Conservation (phyloP, 2,888 invertebrate genomes). For the Ypsolopha sequella region DNA sequence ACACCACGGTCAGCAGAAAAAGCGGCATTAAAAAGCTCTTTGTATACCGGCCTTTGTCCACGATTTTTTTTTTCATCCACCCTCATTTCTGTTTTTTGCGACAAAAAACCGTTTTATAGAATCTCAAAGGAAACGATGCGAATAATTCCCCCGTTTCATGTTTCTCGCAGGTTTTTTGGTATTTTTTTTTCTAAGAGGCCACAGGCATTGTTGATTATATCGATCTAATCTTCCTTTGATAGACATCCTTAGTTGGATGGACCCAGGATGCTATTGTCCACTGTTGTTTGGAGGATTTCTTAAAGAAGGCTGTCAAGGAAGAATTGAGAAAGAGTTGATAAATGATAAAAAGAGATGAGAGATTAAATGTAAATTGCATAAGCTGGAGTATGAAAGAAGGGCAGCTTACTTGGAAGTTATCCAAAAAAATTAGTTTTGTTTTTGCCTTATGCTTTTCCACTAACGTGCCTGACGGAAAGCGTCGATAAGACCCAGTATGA, state of each 20-base stretch:
- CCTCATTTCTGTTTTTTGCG: constrained; percentile 63
- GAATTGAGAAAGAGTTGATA: constrained; percentile 44
- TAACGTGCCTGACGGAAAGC: no score
- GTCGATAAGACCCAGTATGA: no score
- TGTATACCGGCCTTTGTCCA: constrained; percentile 60
- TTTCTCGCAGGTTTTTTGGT: constrained; percentile 51
- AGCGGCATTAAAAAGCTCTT: constrained; percentile 46
- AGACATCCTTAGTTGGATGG: constrained; percentile 54
- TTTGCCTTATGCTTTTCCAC: no score
- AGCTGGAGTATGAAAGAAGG: no score
- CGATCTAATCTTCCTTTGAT: constrained; percentile 67
- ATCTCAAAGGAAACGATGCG: constrained; percentile 66
- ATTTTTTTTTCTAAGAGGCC: constrained; percentile 50
- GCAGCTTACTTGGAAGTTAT: no score
- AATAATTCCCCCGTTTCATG: constrained; percentile 69
- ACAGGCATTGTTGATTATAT: constrained; percentile 55
- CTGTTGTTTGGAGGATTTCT: constrained; percentile 27
- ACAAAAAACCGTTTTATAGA: constrained; percentile 60
- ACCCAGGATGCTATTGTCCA: constrained; percentile 52
- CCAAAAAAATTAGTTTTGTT: no score
- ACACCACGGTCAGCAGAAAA: constrained; percentile 42
- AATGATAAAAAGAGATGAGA: constrained; percentile 2
- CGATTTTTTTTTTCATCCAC: constrained; percentile 45
- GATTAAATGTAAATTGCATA: no score
- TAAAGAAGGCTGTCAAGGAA: constrained; percentile 16